Conservation (phyloP, 2,797 vertebrate genomes). For the Thamnophis elegans region DNA sequence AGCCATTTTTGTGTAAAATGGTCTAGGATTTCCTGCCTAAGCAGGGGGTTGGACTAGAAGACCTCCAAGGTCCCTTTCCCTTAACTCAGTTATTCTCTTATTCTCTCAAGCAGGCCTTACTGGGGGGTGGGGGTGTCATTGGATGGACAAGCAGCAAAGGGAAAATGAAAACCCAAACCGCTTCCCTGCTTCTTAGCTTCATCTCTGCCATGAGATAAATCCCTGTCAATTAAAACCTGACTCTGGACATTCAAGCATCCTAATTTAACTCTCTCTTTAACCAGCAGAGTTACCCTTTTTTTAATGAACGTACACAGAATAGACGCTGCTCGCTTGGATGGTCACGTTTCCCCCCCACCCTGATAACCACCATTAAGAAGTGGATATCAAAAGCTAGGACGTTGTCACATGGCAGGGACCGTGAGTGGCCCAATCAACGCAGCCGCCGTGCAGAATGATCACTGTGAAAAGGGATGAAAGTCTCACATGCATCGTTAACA, state of each 20-base stretch:
- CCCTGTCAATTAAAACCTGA: not conserved
- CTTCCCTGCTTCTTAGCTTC: not conserved
- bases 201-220: not conserved
- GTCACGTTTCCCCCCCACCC: not conserved
- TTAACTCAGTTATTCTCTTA: not conserved
- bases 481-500: not conserved
- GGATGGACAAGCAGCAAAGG: not conserved
- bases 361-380: not conserved
- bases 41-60: not conserved
- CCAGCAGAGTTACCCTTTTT: not conserved
- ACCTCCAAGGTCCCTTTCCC: not conserved
- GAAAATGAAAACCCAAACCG: too few relatives aligned
- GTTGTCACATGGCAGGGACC: not conserved
- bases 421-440: not conserved
- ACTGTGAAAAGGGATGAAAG: not conserved
- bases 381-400: not conserved
- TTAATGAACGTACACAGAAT: not conserved
- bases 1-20: not conserved
- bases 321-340: not conserved
- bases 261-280: not conserved
- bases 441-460: not conserved
- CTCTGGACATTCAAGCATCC: not conserved
- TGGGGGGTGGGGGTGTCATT: not conserved
- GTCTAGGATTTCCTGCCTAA: not conserved
- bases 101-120: not conserved